Conservation (phyloP, 2,888 invertebrate species). For the Pecten maximus region DNA sequence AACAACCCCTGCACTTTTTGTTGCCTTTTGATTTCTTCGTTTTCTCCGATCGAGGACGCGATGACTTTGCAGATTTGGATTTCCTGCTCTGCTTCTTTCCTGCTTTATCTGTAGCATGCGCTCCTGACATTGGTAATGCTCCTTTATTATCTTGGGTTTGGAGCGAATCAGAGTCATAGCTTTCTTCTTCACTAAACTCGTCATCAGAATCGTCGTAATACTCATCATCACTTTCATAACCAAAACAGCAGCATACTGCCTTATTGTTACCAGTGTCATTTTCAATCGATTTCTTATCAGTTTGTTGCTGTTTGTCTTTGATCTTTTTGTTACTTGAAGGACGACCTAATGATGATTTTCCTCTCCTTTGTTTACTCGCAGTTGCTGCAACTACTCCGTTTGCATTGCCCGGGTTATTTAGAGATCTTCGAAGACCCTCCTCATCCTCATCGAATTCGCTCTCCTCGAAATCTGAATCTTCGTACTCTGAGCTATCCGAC, state of each 20-base stretch:
- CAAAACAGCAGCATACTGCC: not conserved
- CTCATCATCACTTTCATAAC: slow-evolving; percentile 13
- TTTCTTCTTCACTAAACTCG: not conserved
- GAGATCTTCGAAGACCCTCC: not conserved
- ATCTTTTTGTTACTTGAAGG: not conserved
- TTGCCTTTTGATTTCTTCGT: not conserved
- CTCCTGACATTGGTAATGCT: not conserved
- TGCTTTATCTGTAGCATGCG: not conserved
- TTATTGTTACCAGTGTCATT: not conserved
- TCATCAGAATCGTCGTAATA: not conserved
- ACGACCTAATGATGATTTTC: not conserved
- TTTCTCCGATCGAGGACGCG: not conserved
- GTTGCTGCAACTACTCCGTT: not conserved
- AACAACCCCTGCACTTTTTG: not conserved
- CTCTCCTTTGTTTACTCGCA: not conserved
- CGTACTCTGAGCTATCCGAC: not conserved
- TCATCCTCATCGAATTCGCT: not conserved
- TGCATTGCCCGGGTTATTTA: not conserved
- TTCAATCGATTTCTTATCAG: not conserved
- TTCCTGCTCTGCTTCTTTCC: not conserved
- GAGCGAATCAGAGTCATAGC: not conserved
- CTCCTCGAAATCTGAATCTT: not conserved
- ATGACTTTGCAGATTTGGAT: not conserved
- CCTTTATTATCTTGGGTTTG: not conserved
- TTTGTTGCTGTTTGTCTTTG: not conserved